Percentiles rank a stretch among this genome's conserved stretches.
phyloP scores from a whole-genome alignment of 2,797 vertebrate species.

The Malacoctenus gilli region DNA sequence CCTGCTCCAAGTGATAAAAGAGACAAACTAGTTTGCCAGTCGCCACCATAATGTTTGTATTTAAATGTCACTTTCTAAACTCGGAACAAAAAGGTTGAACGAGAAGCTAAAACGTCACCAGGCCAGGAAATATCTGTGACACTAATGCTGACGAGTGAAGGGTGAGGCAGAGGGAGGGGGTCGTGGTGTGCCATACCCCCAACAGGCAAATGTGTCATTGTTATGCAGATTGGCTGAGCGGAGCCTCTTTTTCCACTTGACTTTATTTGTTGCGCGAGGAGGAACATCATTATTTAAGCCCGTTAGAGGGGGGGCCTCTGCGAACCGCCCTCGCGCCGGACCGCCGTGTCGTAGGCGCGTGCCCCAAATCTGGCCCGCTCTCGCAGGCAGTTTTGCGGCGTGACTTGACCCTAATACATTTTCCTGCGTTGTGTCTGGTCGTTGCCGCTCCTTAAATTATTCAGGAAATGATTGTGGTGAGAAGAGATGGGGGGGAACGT shows the following conservation, averaged over 20 bases:
- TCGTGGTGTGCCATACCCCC: constrained; percentile 43
- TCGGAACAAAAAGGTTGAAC: no score
- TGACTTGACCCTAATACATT: constrained; percentile 74
- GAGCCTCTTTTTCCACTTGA: constrained; percentile 40
- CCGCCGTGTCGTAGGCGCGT: constrained; percentile 48
- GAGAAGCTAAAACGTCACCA: no score
- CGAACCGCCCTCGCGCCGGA: constrained; percentile 45
- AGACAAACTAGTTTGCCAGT: no score
- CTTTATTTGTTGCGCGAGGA: constrained; percentile 50
- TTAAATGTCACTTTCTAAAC: no score
- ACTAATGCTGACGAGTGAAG: constrained; percentile 53
- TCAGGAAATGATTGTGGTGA: constrained; percentile 74
- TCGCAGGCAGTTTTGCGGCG: constrained; percentile 56
- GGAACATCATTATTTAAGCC: constrained; percentile 55
- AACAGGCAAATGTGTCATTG: constrained; percentile 62
- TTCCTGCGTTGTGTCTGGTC: constrained; percentile 67
- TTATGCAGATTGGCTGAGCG: constrained; percentile 69
- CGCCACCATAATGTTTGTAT: no score
- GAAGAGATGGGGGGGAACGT: constrained; percentile 55
- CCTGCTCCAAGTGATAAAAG: no score
- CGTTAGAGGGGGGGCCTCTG: constrained; percentile 17
- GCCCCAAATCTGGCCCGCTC: constrained; percentile 62
- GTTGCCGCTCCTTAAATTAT: constrained; percentile 68
- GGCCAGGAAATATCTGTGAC: constrained; percentile 46
- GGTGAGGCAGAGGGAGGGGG: constrained; percentile 28